phyloP scores from a whole-genome alignment of 2,113 vertebrate species.

The Gila orcuttii region DNA sequence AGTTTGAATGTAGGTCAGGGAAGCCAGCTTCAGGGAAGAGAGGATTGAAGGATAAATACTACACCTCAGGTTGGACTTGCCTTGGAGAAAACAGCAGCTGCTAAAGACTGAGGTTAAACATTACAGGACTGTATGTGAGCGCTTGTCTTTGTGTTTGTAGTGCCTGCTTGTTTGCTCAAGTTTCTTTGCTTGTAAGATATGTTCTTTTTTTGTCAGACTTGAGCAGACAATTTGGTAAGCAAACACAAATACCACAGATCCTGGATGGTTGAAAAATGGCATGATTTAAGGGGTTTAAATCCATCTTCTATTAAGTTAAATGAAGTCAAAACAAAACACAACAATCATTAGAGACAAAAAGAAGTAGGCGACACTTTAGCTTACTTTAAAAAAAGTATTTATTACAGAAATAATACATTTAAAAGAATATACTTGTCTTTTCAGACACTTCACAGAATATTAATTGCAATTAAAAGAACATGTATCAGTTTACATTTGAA shows the following conservation, averaged over 20 bases:
- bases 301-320: neutral
- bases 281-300: neutral
- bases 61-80: neutral
- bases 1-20: conserved; percentile 4
- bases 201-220: too few relatives aligned
- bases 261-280: neutral
- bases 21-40: neutral
- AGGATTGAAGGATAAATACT: conserved; percentile 9
- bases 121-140: neutral
- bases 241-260: neutral
- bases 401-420: too few relatives aligned
- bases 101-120: neutral
- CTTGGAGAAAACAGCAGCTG: conserved; percentile 16
- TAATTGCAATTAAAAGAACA: neutral
- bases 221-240: neutral
- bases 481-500: too few relatives aligned
- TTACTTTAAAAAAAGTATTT: neutral
- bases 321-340: neutral
- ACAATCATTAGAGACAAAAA: neutral
- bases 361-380: neutral
- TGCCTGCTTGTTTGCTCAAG: neutral
- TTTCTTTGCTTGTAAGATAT: neutral
- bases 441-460: neutral
- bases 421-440: neutral
- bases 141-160: conserved; percentile 17